Conservation (phyloP, 92 coral and sea anemone genomes). For the Micromussa lordhowensis region DNA sequence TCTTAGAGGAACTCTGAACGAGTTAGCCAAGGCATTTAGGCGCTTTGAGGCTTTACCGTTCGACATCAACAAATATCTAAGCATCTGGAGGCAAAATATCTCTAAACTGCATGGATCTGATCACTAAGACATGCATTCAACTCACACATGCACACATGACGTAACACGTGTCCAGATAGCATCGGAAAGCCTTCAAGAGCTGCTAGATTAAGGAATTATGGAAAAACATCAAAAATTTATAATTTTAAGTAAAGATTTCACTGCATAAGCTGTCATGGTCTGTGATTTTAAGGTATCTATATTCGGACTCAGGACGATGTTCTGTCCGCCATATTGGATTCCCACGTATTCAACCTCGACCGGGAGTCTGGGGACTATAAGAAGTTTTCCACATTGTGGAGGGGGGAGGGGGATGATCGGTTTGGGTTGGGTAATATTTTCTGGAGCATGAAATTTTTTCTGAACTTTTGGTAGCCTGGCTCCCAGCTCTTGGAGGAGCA, state of each 20-base stretch:
- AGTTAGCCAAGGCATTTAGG: constrained; percentile 59
- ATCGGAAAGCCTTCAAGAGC: neutral
- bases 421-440: too few relatives aligned
- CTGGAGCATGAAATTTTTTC: too few relatives aligned
- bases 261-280: neutral
- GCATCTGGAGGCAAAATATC: constrained; percentile 49
- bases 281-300: neutral
- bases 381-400: neutral
- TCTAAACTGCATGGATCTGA: neutral
- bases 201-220: neutral
- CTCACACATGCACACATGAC: neutral
- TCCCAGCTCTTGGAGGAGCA: too few relatives aligned
- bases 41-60: constrained; percentile 72
- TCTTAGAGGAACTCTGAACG: constrained; percentile 54
- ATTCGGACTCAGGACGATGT: neutral
- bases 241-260: neutral
- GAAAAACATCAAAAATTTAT: neutral
- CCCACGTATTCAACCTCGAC: too few relatives aligned
- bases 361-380: constrained; percentile 9
- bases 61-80: constrained; percentile 65
- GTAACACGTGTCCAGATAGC: neutral
- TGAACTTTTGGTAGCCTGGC: too few relatives aligned
- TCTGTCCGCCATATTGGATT: constrained; percentile 37
- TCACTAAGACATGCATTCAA: neutral
- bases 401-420: too few relatives aligned